phyloP scores from a whole-genome alignment of 2,113 vertebrate genomes.

The Dasyurus viverrinus region DNA sequence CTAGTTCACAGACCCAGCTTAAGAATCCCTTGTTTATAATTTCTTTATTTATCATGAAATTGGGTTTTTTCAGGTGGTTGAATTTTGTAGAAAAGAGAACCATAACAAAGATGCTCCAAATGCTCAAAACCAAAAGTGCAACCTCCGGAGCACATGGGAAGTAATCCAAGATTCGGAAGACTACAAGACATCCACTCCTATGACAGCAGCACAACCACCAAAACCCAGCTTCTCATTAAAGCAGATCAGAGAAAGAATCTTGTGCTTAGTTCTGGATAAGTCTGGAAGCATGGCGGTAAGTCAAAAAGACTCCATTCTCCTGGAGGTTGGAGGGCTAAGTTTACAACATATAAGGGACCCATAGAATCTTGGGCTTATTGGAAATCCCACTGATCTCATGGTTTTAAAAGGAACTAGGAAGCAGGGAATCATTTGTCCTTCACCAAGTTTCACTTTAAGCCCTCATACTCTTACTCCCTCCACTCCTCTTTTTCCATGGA shows the following conservation, averaged over 20 bases:
- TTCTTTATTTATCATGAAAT: slow-evolving; percentile 26
- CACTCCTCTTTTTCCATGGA: background rate
- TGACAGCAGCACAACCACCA: slow-evolving; percentile 53
- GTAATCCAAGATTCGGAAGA: slow-evolving; percentile 81
- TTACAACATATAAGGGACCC: background rate
- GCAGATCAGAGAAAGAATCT: slow-evolving; percentile 72
- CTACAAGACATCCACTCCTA: slow-evolving; percentile 70
- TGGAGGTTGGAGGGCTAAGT: background rate
- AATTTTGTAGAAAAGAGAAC: slow-evolving; percentile 80
- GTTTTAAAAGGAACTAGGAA: background rate
- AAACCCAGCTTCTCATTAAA: slow-evolving; percentile 75
- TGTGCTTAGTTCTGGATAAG: slow-evolving; percentile 84
- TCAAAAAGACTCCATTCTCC: background rate
- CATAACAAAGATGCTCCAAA: slow-evolving; percentile 83
- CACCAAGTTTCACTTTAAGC: background rate
- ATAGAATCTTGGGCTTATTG: too few relatives aligned
- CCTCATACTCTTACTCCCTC: background rate
- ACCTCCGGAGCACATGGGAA: slow-evolving; percentile 79
- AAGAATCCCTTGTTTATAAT: too few relatives aligned
- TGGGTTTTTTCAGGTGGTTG: slow-evolving; percentile 74
- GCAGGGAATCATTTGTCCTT: background rate
- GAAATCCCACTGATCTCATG: too few relatives aligned
- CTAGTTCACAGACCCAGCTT: too few relatives aligned
- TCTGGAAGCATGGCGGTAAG: slow-evolving; percentile 82
- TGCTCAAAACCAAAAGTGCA: slow-evolving; percentile 81